Conservation (phyloP, 2,113 vertebrate species). For the Dipodomys ordii region DNA sequence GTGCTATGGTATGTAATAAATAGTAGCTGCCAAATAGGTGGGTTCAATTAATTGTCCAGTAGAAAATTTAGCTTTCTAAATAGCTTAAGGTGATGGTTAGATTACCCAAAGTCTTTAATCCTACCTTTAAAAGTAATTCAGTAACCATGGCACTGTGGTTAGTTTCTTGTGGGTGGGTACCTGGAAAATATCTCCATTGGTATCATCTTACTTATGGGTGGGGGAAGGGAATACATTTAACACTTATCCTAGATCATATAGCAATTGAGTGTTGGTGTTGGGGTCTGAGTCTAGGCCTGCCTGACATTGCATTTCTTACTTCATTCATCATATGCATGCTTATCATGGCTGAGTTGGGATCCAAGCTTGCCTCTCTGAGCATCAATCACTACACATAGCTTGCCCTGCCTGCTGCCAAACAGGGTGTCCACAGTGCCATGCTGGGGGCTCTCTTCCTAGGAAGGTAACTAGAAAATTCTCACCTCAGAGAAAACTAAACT, state of each 20-base stretch:
- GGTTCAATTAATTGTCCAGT: neutral
- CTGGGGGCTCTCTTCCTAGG: neutral
- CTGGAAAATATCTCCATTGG: neutral
- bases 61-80: slow-evolving; percentile 33
- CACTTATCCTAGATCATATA: neutral
- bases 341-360: neutral
- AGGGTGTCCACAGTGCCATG: neutral
- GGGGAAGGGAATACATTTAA: neutral
- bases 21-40: neutral
- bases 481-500: slow-evolving; percentile 12
- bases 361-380: neutral
- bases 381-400: neutral
- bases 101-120: slow-evolving; percentile 11
- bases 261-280: neutral
- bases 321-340: neutral
- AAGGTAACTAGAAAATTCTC: slow-evolving; percentile 10
- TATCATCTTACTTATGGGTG: neutral
- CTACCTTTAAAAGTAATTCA: neutral
- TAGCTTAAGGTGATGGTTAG: neutral
- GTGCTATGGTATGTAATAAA: neutral
- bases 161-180: too few relatives aligned
- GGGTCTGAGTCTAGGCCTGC: neutral
- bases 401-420: neutral
- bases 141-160: neutral
- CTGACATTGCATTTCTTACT: neutral